phyloP scores from a whole-genome alignment of 2,113 vertebrate genomes.

The Haemorhous mexicanus region DNA sequence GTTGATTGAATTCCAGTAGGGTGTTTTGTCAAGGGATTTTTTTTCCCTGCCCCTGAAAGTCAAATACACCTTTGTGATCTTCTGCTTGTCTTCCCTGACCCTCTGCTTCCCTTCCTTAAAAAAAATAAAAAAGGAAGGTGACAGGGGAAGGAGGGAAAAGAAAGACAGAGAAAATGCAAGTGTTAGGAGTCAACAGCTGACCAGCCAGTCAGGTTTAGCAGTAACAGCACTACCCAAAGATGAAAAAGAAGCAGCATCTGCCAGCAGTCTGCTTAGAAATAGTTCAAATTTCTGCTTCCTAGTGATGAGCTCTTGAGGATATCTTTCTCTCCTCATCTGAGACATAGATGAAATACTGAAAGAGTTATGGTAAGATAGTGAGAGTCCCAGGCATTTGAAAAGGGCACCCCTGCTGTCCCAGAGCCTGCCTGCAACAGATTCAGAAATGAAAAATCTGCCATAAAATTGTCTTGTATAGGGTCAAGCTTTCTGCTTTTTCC shows the following conservation, averaged over 20 bases:
- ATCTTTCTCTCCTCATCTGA: rapidly evolving
- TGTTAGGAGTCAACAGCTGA: neutral
- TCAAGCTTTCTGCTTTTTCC: neutral
- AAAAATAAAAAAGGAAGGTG: neutral
- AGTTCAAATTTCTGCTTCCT: neutral
- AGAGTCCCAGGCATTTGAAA: neutral
- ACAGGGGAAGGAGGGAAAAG: too few species aligned
- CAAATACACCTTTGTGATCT: neutral
- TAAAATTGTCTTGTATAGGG: neutral
- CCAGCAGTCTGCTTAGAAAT: neutral
- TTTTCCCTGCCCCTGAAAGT: neutral
- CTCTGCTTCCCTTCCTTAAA: neutral
- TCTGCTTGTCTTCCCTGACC: neutral
- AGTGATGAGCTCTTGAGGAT: neutral
- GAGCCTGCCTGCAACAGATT: neutral
- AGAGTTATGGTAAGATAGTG: neutral
- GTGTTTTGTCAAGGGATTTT: neutral
- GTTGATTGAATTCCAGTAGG: neutral
- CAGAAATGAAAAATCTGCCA: neutral
- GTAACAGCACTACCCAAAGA: neutral
- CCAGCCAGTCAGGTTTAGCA: neutral
- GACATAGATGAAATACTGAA: neutral
- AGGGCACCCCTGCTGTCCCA: neutral
- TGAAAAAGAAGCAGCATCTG: neutral
- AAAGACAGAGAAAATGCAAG: neutral